Evolutionary conservation across 2,888 invertebrate species (phyloP).

Genomic region (Adelphocoris suturalis): DNA sequence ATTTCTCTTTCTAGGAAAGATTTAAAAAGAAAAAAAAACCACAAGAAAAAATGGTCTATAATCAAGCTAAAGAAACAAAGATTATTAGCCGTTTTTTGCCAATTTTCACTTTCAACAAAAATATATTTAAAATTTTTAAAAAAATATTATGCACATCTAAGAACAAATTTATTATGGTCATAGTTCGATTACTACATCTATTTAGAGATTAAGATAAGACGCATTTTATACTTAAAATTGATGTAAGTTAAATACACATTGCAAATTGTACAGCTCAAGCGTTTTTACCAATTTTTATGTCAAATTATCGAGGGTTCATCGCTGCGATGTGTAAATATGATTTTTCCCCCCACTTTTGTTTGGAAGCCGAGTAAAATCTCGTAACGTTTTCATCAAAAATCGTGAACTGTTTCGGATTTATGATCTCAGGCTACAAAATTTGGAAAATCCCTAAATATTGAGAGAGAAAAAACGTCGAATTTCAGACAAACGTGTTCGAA

Average conservation of each 20-base stretch:
- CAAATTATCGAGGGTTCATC: conserved; percentile 63
- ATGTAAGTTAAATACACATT: conserved; percentile 66
- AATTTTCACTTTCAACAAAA: conserved; percentile 61
- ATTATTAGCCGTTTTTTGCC: conserved; percentile 72
- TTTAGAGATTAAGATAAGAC: conserved; percentile 60
- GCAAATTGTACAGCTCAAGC: conserved; percentile 71
- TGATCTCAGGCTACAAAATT: too few relatives aligned
- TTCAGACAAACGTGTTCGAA: too few relatives aligned
- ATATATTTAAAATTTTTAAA: conserved; percentile 43
- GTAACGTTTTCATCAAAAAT: too few relatives aligned
- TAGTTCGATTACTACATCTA: conserved; percentile 62
- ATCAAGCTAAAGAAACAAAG: conserved; percentile 44
- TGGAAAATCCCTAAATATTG: too few relatives aligned
- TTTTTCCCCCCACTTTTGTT: neutral
- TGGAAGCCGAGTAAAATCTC: neutral
- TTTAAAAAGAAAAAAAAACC: conserved; percentile 28
- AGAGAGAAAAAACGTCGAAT: too few relatives aligned
- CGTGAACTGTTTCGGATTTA: too few relatives aligned
- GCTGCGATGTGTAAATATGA: conserved; percentile 64
- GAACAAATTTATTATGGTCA: conserved; percentile 61
- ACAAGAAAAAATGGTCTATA: conserved; percentile 36
- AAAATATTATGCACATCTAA: conserved; percentile 70
- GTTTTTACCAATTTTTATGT: conserved; percentile 71
- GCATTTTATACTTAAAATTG: conserved; percentile 70
- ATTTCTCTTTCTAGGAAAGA: conserved; percentile 43